Evolutionary conservation across 2,113 vertebrate species (phyloP).

Genomic region (Herpailurus yagouaroundi): DNA sequence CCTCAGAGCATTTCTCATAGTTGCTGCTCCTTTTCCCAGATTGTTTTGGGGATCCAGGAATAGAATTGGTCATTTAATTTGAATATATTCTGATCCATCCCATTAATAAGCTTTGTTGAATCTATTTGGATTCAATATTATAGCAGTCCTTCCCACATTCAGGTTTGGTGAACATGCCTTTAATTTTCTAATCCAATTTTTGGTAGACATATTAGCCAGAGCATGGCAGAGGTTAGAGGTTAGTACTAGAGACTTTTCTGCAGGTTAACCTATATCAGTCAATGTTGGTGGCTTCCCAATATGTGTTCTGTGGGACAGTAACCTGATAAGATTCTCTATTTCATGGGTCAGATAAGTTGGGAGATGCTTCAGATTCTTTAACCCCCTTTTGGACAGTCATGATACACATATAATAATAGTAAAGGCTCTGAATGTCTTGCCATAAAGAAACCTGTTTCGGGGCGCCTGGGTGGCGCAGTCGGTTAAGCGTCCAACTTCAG

Average conservation of each 20-base stretch:
- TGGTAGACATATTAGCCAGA: not conserved
- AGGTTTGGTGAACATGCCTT: not conserved
- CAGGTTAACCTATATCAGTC: not conserved
- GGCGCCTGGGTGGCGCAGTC: no score
- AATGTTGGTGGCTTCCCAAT: not conserved
- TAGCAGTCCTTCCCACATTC: not conserved
- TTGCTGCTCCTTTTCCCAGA: not conserved
- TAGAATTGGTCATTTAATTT: constrained; percentile 9
- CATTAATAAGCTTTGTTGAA: not conserved
- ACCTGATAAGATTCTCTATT: not conserved
- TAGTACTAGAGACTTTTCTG: not conserved
- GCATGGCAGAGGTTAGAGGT: not conserved
- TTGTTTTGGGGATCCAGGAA: not conserved
- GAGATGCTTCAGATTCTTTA: not conserved
- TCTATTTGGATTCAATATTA: not conserved
- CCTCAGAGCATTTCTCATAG: not conserved
- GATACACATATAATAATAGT: not conserved
- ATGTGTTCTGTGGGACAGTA: not conserved
- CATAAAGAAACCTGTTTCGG: not conserved
- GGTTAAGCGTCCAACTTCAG: no score
- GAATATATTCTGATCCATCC: not conserved
- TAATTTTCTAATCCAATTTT: constrained; percentile 21
- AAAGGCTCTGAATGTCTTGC: not conserved
- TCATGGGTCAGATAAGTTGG: not conserved
- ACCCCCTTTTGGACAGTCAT: not conserved